phyloP scores from a whole-genome alignment of 1,140 invertebrate species.

The Diachasma alloeum region DNA sequence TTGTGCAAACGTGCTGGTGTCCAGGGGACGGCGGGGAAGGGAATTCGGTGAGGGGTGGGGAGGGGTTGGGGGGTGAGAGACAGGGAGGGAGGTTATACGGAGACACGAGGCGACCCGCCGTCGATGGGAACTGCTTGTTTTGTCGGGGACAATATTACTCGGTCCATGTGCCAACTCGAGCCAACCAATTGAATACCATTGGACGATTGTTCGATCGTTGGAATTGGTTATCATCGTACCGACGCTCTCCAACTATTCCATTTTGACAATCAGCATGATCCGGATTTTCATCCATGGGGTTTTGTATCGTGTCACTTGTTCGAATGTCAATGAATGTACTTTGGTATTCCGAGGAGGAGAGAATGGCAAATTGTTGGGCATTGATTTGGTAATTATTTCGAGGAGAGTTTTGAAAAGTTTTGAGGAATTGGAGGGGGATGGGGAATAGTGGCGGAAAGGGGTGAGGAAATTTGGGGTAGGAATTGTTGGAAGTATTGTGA shows the following conservation, averaged over 20 bases:
- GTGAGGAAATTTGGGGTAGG: too few species aligned
- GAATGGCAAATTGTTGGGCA: neutral
- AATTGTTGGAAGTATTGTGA: too few species aligned
- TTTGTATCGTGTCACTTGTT: constrained; percentile 6
- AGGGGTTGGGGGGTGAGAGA: neutral
- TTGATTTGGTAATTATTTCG: neutral
- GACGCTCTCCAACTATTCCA: constrained; percentile 16
- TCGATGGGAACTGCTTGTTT: constrained; percentile 4
- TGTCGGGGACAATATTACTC: constrained; percentile 17
- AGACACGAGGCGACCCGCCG: too few species aligned
- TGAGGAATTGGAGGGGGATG: too few species aligned
- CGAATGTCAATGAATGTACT: neutral
- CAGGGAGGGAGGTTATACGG: too few species aligned
- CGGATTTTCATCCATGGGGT: constrained; percentile 30
- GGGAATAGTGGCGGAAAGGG: too few species aligned
- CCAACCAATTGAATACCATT: constrained; percentile 19
- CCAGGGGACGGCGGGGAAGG: neutral
- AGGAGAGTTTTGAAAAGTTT: neutral
- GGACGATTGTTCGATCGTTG: constrained; percentile 20
- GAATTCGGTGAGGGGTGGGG: neutral
- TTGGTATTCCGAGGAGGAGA: neutral
- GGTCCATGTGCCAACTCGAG: neutral
- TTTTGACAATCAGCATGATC: constrained; percentile 32
- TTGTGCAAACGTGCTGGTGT: neutral
- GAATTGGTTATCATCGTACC: constrained; percentile 12